Percentiles rank a stretch among this genome's conserved stretches.
These are phyloP conservation scores for Hypomecis atomaria DNA, from an alignment of 2,888 invertebrate species.

Conservation along the genomic window DNA sequence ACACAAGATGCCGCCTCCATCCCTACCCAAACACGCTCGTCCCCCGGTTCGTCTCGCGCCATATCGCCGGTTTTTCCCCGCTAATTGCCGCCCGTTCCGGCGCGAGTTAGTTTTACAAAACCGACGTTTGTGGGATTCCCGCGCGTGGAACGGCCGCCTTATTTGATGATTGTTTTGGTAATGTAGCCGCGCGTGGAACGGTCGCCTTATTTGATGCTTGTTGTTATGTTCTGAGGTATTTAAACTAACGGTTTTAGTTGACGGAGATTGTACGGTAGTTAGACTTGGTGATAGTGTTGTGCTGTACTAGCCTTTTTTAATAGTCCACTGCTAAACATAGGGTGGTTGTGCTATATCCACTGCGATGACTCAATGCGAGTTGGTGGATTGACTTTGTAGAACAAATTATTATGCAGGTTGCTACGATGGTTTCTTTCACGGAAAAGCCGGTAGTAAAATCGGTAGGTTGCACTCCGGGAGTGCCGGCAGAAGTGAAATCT, in stretches of 20 bases:
- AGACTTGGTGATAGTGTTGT: background rate
- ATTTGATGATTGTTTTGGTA: background rate
- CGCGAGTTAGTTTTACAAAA: slow-evolving; percentile 48
- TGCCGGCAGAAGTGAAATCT: no score
- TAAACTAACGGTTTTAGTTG: slow-evolving; percentile 17
- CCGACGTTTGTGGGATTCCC: slow-evolving; percentile 48
- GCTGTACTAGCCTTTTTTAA: no score
- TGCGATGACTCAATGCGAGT: no score
- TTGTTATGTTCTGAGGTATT: slow-evolving; percentile 21
- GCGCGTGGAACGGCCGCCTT: slow-evolving; percentile 12
- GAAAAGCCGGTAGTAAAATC: no score
- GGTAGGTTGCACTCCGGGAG: no score
- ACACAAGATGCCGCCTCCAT: slow-evolving; percentile 5
- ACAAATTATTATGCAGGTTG: no score
- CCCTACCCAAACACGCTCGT: slow-evolving; percentile 26
- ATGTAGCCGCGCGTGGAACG: slow-evolving; percentile 24
- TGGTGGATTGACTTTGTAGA: no score
- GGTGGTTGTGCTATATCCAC: no score
- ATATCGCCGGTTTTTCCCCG: slow-evolving; percentile 70
- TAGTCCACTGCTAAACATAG: no score
- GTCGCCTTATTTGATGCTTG: slow-evolving; percentile 30
- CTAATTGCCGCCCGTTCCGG: slow-evolving; percentile 65
- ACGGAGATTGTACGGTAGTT: slow-evolving; percentile 1
- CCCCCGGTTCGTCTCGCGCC: slow-evolving; percentile 67
- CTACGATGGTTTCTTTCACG: no score